phyloP scores from a whole-genome alignment of 2,113 vertebrate species.

The mouse (Mus musculus) region DNA sequence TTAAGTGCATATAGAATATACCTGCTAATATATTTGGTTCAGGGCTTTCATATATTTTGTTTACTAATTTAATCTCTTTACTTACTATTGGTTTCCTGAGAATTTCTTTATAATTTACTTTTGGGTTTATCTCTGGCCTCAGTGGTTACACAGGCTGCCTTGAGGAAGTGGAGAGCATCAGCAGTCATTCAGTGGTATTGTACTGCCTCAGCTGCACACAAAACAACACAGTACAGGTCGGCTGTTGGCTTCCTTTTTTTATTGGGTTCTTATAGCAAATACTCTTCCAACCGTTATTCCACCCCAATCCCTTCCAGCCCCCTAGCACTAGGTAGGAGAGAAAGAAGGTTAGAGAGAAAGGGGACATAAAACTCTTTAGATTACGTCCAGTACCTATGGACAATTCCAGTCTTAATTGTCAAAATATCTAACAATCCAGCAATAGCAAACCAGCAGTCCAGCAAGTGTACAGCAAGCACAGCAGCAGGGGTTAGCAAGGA shows the following conservation, averaged over 20 bases:
- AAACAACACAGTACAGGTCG: slow-evolving; percentile 88
- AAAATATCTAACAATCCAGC: no score
- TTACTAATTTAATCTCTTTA: background rate
- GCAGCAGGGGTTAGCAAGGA: no score
- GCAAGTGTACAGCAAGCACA: no score
- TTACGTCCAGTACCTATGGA: no score
- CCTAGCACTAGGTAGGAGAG: no score
- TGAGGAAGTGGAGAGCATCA: background rate
- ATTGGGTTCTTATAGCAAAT: no score
- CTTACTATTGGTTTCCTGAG: background rate
- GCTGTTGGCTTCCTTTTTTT: slow-evolving; percentile 57
- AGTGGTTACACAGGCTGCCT: background rate
- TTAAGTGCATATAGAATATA: background rate
- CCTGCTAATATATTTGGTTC: background rate
- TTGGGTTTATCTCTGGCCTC: background rate
- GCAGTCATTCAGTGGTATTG: background rate
- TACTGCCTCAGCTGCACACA: background rate
- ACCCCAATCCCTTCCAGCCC: no score
- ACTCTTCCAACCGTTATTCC: no score
- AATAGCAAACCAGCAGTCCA: no score
- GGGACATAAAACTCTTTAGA: no score
- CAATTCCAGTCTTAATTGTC: no score
- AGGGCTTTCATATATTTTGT: background rate
- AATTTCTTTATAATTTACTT: background rate
- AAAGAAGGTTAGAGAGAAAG: no score